Evolutionary conservation across 2,797 vertebrate genomes (phyloP).

Genomic region (Coracias cyanogaster): DNA sequence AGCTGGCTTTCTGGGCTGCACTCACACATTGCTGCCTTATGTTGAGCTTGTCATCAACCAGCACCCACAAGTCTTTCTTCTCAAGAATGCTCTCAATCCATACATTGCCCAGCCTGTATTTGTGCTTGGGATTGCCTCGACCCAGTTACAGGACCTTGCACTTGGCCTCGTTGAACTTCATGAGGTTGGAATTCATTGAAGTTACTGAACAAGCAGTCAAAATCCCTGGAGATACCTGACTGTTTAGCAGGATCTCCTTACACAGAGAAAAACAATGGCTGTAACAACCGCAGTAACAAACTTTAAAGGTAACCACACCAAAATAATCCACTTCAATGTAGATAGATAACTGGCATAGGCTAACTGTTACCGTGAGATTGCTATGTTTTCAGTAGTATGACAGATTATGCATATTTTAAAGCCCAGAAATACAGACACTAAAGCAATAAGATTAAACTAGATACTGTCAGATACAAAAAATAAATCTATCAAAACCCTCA

Average conservation of each 20-base stretch:
- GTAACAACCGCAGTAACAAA: fast-evolving
- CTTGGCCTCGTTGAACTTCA: too few relatives aligned
- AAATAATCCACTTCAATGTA: neutral
- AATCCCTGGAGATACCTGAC: neutral
- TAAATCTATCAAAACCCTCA: neutral
- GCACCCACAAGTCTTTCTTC: too few relatives aligned
- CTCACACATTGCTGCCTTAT: too few relatives aligned
- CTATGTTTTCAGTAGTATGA: neutral
- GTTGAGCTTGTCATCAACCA: too few relatives aligned
- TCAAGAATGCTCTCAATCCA: too few relatives aligned
- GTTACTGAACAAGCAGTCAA: neutral
- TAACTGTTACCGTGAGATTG: neutral
- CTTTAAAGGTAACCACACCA: neutral
- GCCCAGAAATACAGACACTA: neutral
- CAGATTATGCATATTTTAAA: neutral
- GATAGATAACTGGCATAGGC: neutral
- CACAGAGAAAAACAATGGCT: neutral
- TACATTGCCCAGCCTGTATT: too few relatives aligned
- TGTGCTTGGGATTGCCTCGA: too few relatives aligned
- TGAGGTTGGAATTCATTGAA: neutral
- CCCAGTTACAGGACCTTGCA: too few relatives aligned
- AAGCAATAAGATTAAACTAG: neutral
- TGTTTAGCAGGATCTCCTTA: neutral
- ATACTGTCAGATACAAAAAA: neutral
- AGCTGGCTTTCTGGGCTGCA: too few relatives aligned